These are phyloP conservation scores for Synergus gifuensis DNA, from an alignment of 2,888 invertebrate genomes.

Conservation along the genomic window DNA sequence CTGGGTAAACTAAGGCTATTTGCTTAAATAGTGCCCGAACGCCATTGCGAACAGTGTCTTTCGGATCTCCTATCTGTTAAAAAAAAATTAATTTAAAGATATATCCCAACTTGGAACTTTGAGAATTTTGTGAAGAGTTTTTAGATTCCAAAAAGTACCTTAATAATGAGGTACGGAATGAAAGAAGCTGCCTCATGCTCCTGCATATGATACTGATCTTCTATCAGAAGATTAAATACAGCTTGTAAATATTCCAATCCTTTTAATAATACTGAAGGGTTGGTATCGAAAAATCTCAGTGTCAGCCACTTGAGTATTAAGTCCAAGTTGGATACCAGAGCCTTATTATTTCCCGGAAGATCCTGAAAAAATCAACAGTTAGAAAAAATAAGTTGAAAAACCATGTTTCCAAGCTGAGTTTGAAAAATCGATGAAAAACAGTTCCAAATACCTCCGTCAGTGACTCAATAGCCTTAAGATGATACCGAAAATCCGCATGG, in stretches of 20 bases:
- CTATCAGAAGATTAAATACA: constrained; percentile 90
- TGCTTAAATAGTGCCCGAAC: constrained; percentile 92
- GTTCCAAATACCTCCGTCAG: constrained; percentile 83
- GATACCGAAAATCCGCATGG: constrained; percentile 94
- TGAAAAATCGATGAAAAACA: constrained; percentile 76
- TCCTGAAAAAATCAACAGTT: constrained; percentile 78
- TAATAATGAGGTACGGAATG: constrained; percentile 95
- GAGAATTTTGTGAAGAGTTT: constrained; percentile 37
- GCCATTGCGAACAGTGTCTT: constrained; percentile 94
- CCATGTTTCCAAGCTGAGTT: not conserved
- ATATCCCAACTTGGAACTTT: not conserved
- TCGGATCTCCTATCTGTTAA: constrained; percentile 93
- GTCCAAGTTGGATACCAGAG: constrained; percentile 94
- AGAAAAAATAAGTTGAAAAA: not conserved
- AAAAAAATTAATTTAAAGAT: constrained; percentile 41
- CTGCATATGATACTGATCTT: constrained; percentile 90
- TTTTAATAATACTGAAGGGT: constrained; percentile 97
- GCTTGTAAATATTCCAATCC: constrained; percentile 94
- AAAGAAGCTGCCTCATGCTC: constrained; percentile 96
- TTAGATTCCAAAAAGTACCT: constrained; percentile 81
- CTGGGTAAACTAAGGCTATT: constrained; percentile 91
- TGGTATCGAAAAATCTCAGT: constrained; percentile 98
- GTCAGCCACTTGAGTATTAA: constrained; percentile 98
- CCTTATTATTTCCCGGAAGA: constrained; percentile 86
- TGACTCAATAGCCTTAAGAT: constrained; percentile 96